Evolutionary conservation across 2,113 vertebrate species (phyloP), one percentile per base, ranked within the genome.

Genomic region (Taurulus bubalis): DNA sequence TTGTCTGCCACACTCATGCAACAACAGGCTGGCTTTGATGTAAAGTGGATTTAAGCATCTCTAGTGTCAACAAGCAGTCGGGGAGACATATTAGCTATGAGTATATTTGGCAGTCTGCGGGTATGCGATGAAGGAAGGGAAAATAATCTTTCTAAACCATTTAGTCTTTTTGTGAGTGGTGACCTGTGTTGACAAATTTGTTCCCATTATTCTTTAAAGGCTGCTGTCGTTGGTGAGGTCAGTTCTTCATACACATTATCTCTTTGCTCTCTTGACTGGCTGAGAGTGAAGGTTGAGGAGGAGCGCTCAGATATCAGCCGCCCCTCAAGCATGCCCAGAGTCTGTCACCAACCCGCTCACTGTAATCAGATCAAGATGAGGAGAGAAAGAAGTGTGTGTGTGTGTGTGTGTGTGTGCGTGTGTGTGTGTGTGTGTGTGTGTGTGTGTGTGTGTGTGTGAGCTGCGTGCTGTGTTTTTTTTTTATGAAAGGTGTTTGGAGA

Each of bases 321-420:
- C 91, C 94, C 91, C 84, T 93, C 89, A 58, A 84, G 92, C 92
- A 78, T 89, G 93, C 87, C 92, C 90, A 87, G 86, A 90, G 92
- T 93, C 94, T 94, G 94, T 94, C 94, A 93, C 91, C 94, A 92
- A 87, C 75, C 79, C 82, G 88, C 89, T 93, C 89, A 89, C 87
- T 94, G 93, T 95, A 94, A 96, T 94, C 94, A 94, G 92, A 94
- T 95, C 90, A 92, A 94, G 93, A 92, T 85, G 89, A 77, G 79
- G 91, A 70, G 75, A 80, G 84, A 90, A 81, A 87, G 74, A 84
- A 69, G 53, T 72, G 58, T 85, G 63, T 79, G 75, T 70, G 72
- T 60, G 73, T 70, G 80, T 63, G 63, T 53, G 60, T 69, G 2
- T 2, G 18, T 68, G 62, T 75, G 64, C 8, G 51, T 55, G 8